phyloP scores from a whole-genome alignment of 2,888 invertebrate species.

The Epistrophe grossulariae region DNA sequence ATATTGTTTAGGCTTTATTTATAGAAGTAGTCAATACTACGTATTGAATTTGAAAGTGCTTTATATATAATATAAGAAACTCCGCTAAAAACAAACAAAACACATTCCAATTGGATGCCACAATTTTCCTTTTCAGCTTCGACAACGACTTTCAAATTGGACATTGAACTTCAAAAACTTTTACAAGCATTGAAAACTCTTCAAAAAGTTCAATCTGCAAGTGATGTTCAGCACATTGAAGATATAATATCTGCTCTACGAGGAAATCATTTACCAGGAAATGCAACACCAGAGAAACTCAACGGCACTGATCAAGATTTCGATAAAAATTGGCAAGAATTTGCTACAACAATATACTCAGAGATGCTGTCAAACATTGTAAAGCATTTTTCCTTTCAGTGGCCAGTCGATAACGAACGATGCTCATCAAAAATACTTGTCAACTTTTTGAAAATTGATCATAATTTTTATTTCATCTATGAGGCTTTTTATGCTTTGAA shows the following conservation, averaged over 20 bases:
- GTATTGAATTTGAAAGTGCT: slow-evolving; percentile 27
- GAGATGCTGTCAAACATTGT: slow-evolving; percentile 85
- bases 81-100: slow-evolving; percentile 40
- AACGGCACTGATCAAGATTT: slow-evolving; percentile 84
- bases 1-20: background rate
- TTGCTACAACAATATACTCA: slow-evolving; percentile 84
- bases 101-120: slow-evolving; percentile 83
- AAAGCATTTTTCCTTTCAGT: slow-evolving; percentile 85
- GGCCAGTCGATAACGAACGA: slow-evolving; percentile 84
- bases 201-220: slow-evolving; percentile 80
- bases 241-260: slow-evolving; percentile 80
- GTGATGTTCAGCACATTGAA: slow-evolving; percentile 81
- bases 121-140: slow-evolving; percentile 82
- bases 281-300: slow-evolving; percentile 88
- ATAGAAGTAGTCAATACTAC: slow-evolving; percentile 2
- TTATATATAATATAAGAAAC: slow-evolving; percentile 39
- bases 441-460: slow-evolving; percentile 80
- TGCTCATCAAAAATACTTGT: slow-evolving; percentile 69
- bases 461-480: slow-evolving; percentile 79
- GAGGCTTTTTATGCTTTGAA: slow-evolving; percentile 78
- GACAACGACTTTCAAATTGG: slow-evolving; percentile 73
- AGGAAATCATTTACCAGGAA: slow-evolving; percentile 82
- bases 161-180: slow-evolving; percentile 77
- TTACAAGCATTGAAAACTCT: slow-evolving; percentile 78
- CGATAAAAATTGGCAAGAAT: slow-evolving; percentile 80